A percentile compares a stretch with the other conserved stretches of the same genome.
Conservation (phyloP, 2,888 invertebrate species). For the Cheilosia soror region DNA sequence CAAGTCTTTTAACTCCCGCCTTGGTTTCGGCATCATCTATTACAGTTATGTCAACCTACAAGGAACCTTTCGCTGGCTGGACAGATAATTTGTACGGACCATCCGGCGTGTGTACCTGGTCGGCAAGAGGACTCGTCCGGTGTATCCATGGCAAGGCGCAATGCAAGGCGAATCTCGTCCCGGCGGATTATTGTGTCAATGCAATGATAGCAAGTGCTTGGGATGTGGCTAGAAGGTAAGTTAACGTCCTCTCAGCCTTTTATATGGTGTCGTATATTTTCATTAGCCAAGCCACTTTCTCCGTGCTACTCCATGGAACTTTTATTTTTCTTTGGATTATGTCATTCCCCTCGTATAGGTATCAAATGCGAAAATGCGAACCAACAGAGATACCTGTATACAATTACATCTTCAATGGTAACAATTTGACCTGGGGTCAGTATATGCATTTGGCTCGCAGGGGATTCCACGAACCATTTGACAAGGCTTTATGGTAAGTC, state of each 20-base stretch:
- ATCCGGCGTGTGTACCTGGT: slow-evolving; percentile 83
- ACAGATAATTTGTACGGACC: slow-evolving; percentile 84
- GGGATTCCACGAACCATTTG: slow-evolving; percentile 83
- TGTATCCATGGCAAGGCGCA: slow-evolving; percentile 82
- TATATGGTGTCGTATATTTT: slow-evolving; percentile 58
- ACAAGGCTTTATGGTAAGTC: slow-evolving; percentile 83
- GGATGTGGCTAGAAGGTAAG: slow-evolving; percentile 83
- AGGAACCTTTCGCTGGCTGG: slow-evolving; percentile 84
- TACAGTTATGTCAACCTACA: slow-evolving; percentile 84
- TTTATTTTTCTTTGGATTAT: slow-evolving; percentile 3
- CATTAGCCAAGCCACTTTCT: slow-evolving; percentile 64
- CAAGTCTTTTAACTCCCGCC: slow-evolving; percentile 16
- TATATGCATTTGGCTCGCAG: slow-evolving; percentile 83
- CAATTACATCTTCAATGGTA: slow-evolving; percentile 83
- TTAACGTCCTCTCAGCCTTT: slow-evolving; percentile 45
- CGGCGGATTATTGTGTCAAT: slow-evolving; percentile 84
- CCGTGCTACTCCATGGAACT: slow-evolving; percentile 12
- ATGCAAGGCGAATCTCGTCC: slow-evolving; percentile 83
- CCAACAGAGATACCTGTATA: slow-evolving; percentile 82
- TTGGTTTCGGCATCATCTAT: slow-evolving; percentile 45
- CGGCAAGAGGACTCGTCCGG: slow-evolving; percentile 83
- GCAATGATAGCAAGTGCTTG: slow-evolving; percentile 84
- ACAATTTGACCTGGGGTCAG: slow-evolving; percentile 84
- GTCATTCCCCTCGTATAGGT: slow-evolving; percentile 36
- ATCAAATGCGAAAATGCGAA: slow-evolving; percentile 76